A percentile compares a stretch with the other conserved stretches of the same genome.
Evolutionary conservation across 2,888 invertebrate genomes (phyloP).

Genomic region (Cantharis flavilabris): DNA sequence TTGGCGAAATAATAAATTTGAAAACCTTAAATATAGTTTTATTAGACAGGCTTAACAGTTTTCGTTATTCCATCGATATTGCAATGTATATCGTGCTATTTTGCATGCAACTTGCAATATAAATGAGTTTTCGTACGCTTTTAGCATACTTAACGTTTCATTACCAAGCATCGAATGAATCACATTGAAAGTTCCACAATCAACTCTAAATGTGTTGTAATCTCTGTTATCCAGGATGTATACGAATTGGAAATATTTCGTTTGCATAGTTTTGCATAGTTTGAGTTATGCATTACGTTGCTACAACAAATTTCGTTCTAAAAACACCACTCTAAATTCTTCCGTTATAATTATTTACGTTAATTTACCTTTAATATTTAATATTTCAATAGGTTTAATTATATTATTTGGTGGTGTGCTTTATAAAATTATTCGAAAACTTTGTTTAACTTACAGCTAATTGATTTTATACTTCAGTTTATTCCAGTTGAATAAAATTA

Average conservation of each 20-base stretch:
- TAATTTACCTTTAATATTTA: background rate
- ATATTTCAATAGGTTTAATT: background rate
- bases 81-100: conserved; percentile 23
- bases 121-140: conserved; percentile 31
- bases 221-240: conserved; percentile 25
- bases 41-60: conserved; percentile 21
- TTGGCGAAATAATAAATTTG: background rate
- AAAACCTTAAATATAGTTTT: background rate
- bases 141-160: conserved; percentile 36
- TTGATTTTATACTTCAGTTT: background rate
- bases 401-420: background rate
- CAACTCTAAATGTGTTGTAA: conserved; percentile 26
- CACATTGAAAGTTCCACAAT: conserved; percentile 25
- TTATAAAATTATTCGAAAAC: background rate
- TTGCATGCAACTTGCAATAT: conserved; percentile 32
- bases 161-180: conserved; percentile 27
- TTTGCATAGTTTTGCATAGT: conserved; percentile 20
- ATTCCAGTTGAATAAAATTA: background rate
- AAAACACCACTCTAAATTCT: conserved; percentile 12
- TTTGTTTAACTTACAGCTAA: background rate
- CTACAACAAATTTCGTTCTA: conserved; percentile 9
- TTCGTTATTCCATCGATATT: conserved; percentile 25
- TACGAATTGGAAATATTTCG: conserved; percentile 23
- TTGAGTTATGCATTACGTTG: conserved; percentile 6
- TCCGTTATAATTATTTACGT: background rate